Evolutionary conservation across 2,888 invertebrate species (phyloP), one percentile per base, ranked within the genome.

Genomic region (Acanthoscelides obtectus): DNA sequence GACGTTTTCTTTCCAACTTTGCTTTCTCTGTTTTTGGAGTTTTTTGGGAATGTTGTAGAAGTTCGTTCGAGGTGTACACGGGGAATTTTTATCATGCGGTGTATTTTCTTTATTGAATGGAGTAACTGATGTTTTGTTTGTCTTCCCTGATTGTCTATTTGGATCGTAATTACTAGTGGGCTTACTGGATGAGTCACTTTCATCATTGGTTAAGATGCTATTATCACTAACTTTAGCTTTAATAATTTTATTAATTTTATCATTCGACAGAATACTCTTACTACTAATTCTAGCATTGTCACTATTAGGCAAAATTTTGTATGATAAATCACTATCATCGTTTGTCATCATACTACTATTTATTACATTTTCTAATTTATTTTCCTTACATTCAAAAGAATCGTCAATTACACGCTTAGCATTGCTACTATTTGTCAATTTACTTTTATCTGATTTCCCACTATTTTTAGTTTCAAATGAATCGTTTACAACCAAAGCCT

Each of bases 391-490:
- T 8, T 20, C 3, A 69, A 63, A 65, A 67, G 67, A 72, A 66
- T 25, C 20, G 27, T 68, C n/a, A 19, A 22, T 68, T 25, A 68
- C 22, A 67, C 8, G 22, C 22, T 22, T 25, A 19, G 6, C 22
- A 22, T 25, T 19, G 2, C 45, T 12, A 45, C 45, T 45, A 45
- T 45, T 45, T 45, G 45, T 45, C 17, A 45, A 45, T 6, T 1
- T 45, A 45, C 17, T 45, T 45, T 45, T 45, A 45, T 12, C 12
- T n/a, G n/a, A n/a, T n/a, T n/a, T 45, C 25, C 1, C 1, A 12
- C 45, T 45, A 4, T 45, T 45, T 45, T 66, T 65, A 19, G 22
- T 68, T 27, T 63, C 22, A 22, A 69, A 71, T 45, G 67, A 65
- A 45, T 68, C 70, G n/a, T 69, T 22, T 12, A 22, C 22, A 20